These are phyloP conservation scores for Caenorhabditis sp. DNA, from an alignment of 2,888 invertebrate species.

Conservation along the genomic window DNA sequence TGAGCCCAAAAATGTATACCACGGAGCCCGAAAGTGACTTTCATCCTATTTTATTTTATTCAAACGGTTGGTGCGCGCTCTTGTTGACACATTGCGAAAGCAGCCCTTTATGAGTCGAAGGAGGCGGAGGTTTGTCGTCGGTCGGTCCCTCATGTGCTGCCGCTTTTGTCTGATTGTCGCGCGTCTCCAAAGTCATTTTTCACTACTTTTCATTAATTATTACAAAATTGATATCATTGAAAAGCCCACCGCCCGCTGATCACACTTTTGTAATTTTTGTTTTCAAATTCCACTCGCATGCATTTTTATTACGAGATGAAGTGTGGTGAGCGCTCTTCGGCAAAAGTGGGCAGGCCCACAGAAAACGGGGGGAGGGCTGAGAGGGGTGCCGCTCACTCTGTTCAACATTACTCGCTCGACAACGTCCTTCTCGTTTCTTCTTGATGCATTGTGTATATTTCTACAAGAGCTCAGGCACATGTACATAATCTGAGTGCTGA, in stretches of 20 bases:
- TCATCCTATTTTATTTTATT: neutral
- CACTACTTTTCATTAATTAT: neutral
- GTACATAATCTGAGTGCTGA: conserved; percentile 12
- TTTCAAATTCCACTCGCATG: neutral
- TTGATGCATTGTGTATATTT: conserved; percentile 66
- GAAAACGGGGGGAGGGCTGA: conserved; percentile 53
- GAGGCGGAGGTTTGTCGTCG: conserved; percentile 42
- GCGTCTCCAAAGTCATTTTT: conserved; percentile 26
- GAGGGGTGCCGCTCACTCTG: conserved; percentile 67
- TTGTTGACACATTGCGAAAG: conserved; percentile 37
- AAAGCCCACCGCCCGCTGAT: neutral
- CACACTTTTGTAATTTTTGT: conserved; percentile 8
- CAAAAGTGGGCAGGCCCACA: conserved; percentile 32
- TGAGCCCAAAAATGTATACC: neutral
- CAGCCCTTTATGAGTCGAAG: conserved; percentile 40
- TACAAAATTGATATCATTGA: neutral
- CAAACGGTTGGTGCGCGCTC: conserved; percentile 53
- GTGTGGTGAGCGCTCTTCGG: conserved; percentile 56
- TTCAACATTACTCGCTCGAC: conserved; percentile 67
- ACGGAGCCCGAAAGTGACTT: neutral
- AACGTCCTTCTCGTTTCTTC: conserved; percentile 67
- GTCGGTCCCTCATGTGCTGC: conserved; percentile 39
- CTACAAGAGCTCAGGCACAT: conserved; percentile 56
- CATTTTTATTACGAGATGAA: neutral
- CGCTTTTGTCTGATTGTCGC: conserved; percentile 42